These are phyloP conservation scores for Origma solitaria DNA, from an alignment of 2,113 vertebrate species.

Conservation along the genomic window DNA sequence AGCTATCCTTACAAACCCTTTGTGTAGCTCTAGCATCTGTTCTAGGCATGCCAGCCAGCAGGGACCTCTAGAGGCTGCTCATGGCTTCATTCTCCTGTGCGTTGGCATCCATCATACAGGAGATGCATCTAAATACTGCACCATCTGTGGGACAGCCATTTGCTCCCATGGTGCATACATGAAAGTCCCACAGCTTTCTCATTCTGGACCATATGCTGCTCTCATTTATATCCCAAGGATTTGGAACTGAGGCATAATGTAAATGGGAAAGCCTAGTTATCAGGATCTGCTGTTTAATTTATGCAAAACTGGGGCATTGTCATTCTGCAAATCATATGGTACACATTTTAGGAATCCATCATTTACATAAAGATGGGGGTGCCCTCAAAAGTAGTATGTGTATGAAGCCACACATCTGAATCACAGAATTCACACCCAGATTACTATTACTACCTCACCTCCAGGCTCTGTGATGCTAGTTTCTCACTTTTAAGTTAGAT, in stretches of 20 bases:
- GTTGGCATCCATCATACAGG: constrained; percentile 21
- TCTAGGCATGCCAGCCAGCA: not conserved
- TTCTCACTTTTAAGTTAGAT: not conserved
- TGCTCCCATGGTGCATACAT: constrained; percentile 47
- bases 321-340: constrained; percentile 21
- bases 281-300: constrained; percentile 15
- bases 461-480: rapidly evolving
- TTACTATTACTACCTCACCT: not conserved
- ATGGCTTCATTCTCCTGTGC: not conserved
- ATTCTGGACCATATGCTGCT: constrained; percentile 56
- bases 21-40: constrained; percentile 1
- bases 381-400: not conserved
- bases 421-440: not conserved
- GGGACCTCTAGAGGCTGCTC: constrained; percentile 40
- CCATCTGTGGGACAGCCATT: constrained; percentile 61
- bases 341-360: not conserved
- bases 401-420: not conserved
- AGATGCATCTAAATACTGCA: not conserved
- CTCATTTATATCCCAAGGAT: constrained; percentile 57
- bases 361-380: not conserved
- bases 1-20: not conserved
- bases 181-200: constrained; percentile 53
- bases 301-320: constrained; percentile 13
- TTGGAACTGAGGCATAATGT: constrained; percentile 44
- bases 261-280: constrained; percentile 33